These are phyloP conservation scores for Donacobius atricapilla DNA, from an alignment of 2,113 vertebrate species.

Conservation along the genomic window DNA sequence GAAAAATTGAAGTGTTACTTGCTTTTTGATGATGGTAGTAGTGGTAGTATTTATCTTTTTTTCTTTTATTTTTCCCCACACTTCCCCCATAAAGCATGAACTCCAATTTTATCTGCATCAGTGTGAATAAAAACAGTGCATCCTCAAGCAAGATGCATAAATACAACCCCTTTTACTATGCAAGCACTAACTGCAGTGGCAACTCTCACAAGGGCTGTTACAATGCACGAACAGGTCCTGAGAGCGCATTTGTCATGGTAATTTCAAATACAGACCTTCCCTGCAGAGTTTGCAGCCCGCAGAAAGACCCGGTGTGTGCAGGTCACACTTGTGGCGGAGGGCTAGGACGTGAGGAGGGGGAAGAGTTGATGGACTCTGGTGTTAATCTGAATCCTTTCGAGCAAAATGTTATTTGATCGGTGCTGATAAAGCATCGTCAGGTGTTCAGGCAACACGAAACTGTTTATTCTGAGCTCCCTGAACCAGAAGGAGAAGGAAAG, in stretches of 20 bases:
- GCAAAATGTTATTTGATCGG: neutral
- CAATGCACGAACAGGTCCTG: neutral
- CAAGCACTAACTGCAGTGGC: neutral
- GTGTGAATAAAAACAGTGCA: neutral
- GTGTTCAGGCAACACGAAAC: neutral
- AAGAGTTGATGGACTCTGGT: fast-evolving
- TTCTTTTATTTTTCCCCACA: neutral
- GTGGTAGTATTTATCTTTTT: neutral
- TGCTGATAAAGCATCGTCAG: neutral
- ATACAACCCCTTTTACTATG: neutral
- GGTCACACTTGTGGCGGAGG: fast-evolving
- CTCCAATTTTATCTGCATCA: neutral
- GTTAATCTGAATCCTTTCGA: neutral
- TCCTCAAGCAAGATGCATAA: neutral
- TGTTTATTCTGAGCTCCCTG: neutral
- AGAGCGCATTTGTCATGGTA: neutral
- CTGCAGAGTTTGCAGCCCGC: neutral
- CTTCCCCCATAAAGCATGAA: neutral
- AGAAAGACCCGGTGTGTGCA: fast-evolving
- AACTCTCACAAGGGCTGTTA: neutral
- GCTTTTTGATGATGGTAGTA: neutral
- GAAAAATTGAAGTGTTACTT: neutral
- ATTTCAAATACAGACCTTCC: neutral
- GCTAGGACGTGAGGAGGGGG: neutral
- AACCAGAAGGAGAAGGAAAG: neutral